These are phyloP conservation scores for Bicyclus anynana DNA, from an alignment of 1,140 invertebrate genomes.

Conservation along the genomic window DNA sequence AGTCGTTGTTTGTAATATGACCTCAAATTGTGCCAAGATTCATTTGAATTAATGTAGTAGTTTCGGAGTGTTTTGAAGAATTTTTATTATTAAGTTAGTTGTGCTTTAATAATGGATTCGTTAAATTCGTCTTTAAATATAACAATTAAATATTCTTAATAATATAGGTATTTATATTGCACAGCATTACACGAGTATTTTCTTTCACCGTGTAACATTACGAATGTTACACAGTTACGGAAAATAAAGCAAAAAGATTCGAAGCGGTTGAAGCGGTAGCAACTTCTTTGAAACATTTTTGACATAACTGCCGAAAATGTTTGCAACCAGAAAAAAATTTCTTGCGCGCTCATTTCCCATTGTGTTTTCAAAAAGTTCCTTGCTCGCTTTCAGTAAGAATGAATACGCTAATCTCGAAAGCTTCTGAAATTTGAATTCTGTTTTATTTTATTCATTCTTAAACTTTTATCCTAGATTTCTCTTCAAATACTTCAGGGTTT, in stretches of 20 bases:
- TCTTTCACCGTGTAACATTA: too few relatives aligned
- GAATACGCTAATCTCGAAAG: conserved; percentile 23
- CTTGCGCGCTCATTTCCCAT: conserved; percentile 1
- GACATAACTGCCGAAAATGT: conserved; percentile 5
- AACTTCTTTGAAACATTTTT: background rate
- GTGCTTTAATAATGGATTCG: too few relatives aligned
- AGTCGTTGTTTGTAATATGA: too few relatives aligned
- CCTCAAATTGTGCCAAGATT: too few relatives aligned
- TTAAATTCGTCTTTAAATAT: too few relatives aligned
- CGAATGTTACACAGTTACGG: too few relatives aligned
- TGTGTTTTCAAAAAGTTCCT: conserved; percentile 3
- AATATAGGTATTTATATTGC: too few relatives aligned
- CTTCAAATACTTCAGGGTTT: conserved; percentile 17
- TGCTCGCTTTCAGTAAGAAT: conserved; percentile 8
- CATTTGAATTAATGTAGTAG: too few relatives aligned
- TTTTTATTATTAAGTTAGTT: too few relatives aligned
- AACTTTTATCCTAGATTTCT: conserved; percentile 15
- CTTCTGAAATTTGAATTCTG: conserved; percentile 16
- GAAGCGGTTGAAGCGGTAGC: background rate
- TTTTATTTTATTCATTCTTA: conserved; percentile 17
- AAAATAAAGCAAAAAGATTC: background rate
- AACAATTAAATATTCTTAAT: too few relatives aligned
- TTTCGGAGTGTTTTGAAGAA: too few relatives aligned
- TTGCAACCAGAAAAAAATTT: background rate
- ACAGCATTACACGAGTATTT: too few relatives aligned